These are phyloP conservation scores for Pinctada fucata DNA, from an alignment of 2,888 invertebrate species.

Conservation along the genomic window DNA sequence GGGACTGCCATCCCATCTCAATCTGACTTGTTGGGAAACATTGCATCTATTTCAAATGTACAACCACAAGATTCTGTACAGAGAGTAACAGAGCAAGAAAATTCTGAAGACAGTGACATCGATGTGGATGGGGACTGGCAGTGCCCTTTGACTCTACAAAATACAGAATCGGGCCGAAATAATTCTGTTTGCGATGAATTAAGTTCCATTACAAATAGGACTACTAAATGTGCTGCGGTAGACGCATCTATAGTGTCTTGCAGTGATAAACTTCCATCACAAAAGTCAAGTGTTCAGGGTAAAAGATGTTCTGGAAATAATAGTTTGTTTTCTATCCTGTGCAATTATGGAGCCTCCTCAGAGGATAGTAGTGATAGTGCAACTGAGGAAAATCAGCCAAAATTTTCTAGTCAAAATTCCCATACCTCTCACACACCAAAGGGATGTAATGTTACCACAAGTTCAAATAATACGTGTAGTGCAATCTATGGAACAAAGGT, in stretches of 20 bases:
- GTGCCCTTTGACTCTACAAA: constrained; percentile 12
- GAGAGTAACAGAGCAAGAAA: background rate
- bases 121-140: constrained; percentile 37
- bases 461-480: background rate
- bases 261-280: background rate
- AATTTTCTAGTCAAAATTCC: background rate
- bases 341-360: background rate
- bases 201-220: background rate
- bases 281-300: background rate
- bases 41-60: too few relatives aligned
- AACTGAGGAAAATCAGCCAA: background rate
- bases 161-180: background rate
- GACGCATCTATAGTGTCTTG: background rate
- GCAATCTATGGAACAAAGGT: background rate
- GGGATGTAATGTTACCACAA: too few relatives aligned
- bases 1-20: too few relatives aligned
- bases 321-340: background rate
- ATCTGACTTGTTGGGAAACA: too few relatives aligned
- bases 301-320: background rate
- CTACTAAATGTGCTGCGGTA: background rate
- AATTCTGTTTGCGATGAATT: too few relatives aligned
- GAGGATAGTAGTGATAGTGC: background rate
- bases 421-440: background rate
- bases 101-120: constrained; percentile 20
- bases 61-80: too few relatives aligned